Conservation (phyloP, 2,888 invertebrate species). For the Aporophyla lueneburgensis region DNA sequence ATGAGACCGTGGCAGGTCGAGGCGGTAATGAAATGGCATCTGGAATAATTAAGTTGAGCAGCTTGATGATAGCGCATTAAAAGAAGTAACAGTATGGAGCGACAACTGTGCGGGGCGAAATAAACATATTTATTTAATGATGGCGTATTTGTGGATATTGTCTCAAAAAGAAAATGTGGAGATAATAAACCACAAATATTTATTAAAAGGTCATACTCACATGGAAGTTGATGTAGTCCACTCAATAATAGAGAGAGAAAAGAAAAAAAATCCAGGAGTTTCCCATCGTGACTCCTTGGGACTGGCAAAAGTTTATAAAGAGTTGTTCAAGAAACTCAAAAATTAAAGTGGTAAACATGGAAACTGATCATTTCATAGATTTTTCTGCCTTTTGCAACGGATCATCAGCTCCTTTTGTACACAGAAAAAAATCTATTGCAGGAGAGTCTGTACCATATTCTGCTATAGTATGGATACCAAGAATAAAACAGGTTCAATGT, state of each 20-base stretch:
- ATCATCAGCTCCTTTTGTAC: slow-evolving; percentile 8
- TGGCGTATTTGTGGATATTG: slow-evolving; percentile 8
- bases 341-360: slow-evolving; percentile 9
- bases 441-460: not conserved
- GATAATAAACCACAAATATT: slow-evolving; percentile 15
- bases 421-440: slow-evolving; percentile 3
- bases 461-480: too few relatives aligned
- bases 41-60: slow-evolving; percentile 25
- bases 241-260: slow-evolving; percentile 27
- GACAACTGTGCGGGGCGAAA: slow-evolving; percentile 20
- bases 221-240: slow-evolving; percentile 27
- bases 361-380: slow-evolving; percentile 4
- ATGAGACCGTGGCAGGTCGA: slow-evolving; percentile 19
- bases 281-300: slow-evolving; percentile 21
- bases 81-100: slow-evolving; percentile 20
- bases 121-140: slow-evolving; percentile 10
- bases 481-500: too few relatives aligned
- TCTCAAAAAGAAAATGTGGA: not conserved
- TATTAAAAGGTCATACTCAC: slow-evolving; percentile 26
- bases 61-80: not conserved
- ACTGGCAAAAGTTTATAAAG: not conserved
- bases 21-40: slow-evolving; percentile 34
- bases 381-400: slow-evolving; percentile 8
- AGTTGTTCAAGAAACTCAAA: not conserved
- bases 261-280: slow-evolving; percentile 15